Percentiles rank a stretch among this genome's conserved stretches.
Evolutionary conservation across 23 tunicate genomes (phyloP).

Genomic region (Diplosoma virens): DNA sequence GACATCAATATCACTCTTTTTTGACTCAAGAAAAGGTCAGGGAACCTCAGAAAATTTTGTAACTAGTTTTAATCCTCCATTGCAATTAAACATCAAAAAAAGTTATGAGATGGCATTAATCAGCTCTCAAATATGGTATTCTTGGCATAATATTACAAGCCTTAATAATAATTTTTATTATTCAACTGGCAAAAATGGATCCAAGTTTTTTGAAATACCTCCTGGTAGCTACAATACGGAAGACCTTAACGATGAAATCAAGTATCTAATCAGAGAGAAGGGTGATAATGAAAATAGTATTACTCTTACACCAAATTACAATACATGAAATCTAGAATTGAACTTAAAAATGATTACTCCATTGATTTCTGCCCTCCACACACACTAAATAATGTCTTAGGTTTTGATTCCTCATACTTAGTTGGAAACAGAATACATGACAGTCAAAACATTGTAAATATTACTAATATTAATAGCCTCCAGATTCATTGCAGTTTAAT

Average conservation of each 20-base stretch:
- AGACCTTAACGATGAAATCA: neutral
- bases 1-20: neutral
- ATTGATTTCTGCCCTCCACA: neutral
- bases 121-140: slow-evolving; percentile 6
- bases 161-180: neutral
- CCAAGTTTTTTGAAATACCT: neutral
- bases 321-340: neutral
- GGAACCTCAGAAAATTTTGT: neutral
- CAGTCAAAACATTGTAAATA: slow-evolving; percentile 2
- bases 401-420: neutral
- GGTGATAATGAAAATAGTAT: neutral
- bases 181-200: neutral
- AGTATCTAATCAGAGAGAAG: neutral
- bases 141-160: neutral
- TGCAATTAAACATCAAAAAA: neutral
- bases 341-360: neutral
- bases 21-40: neutral
- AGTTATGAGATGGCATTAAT: neutral
- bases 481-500: slow-evolving; percentile 1
- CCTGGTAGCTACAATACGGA: neutral
- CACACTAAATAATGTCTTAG: neutral
- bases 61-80: slow-evolving; percentile 1
- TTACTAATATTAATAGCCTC: neutral
- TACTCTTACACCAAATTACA: neutral
- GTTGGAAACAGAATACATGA: neutral